Conservation (phyloP, 2,797 vertebrate species). For the Gallinago solitaria region DNA sequence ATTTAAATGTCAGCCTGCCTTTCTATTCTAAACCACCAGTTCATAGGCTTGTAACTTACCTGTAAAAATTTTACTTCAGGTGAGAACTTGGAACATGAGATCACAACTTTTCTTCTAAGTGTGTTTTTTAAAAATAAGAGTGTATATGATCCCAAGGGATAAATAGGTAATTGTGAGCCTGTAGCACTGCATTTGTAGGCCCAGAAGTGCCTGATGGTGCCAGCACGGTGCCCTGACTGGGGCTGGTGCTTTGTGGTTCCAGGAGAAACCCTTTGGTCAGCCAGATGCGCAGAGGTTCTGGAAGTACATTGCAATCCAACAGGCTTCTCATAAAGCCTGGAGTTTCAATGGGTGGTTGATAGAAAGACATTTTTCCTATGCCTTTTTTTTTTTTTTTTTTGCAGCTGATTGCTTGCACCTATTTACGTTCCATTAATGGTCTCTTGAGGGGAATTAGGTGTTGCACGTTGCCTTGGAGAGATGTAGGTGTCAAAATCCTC, state of each 20-base stretch:
- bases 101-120: neutral
- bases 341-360: neutral
- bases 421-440: neutral
- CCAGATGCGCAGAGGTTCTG: rapidly evolving
- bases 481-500: neutral
- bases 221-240: neutral
- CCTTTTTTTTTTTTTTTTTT: too few relatives aligned
- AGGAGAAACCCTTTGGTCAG: neutral
- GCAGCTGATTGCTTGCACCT: neutral
- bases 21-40: conserved; percentile 49
- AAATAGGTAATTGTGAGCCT: neutral
- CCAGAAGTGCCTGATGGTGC: neutral
- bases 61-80: conserved; percentile 18
- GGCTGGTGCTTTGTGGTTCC: neutral
- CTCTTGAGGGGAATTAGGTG: neutral
- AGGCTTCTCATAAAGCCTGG: neutral
- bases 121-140: neutral
- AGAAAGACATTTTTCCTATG: neutral
- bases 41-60: conserved; percentile 47
- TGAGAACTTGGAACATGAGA: neutral
- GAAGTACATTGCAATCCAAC: rapidly evolving
- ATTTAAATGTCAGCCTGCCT: conserved; percentile 63
- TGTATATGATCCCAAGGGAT: neutral
- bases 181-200: neutral
- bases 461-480: neutral